Evolutionary conservation across 2,797 vertebrate genomes (phyloP).

Genomic region (Parauchenoglanis punctatus): DNA sequence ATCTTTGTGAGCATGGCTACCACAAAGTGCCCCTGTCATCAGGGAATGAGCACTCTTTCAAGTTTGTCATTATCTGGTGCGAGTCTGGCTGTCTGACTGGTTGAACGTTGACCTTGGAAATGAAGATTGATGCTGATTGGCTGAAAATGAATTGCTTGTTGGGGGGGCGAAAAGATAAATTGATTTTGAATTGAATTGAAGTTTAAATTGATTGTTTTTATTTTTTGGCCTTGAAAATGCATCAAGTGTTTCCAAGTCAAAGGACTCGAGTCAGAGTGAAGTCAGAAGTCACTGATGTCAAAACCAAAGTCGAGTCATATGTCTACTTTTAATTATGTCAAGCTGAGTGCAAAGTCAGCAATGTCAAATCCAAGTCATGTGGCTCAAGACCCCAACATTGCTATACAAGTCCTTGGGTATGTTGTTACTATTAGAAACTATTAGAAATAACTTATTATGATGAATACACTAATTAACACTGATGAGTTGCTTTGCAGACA

Average conservation of each 20-base stretch:
- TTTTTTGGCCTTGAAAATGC: neutral
- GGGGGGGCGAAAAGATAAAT: neutral
- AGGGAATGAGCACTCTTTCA: neutral
- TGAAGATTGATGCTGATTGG: neutral
- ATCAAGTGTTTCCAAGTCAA: neutral
- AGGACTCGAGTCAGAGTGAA: neutral
- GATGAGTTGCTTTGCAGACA: neutral
- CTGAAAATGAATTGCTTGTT: neutral
- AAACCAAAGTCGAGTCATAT: neutral
- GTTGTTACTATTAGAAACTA: neutral
- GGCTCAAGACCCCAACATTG: neutral
- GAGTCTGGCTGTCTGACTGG: neutral
- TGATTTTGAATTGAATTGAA: neutral
- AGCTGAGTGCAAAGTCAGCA: neutral
- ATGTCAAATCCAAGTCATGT: neutral
- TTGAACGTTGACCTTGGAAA: neutral
- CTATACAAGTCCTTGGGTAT: neutral
- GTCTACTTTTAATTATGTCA: neutral
- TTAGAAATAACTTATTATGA: neutral
- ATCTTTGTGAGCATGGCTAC: neutral
- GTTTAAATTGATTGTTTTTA: neutral
- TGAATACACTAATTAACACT: neutral
- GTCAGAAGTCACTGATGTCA: neutral
- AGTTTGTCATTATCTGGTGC: neutral
- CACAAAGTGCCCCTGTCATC: neutral